Conservation (phyloP, 2,888 invertebrate genomes). For the Acrobasis consociella region DNA sequence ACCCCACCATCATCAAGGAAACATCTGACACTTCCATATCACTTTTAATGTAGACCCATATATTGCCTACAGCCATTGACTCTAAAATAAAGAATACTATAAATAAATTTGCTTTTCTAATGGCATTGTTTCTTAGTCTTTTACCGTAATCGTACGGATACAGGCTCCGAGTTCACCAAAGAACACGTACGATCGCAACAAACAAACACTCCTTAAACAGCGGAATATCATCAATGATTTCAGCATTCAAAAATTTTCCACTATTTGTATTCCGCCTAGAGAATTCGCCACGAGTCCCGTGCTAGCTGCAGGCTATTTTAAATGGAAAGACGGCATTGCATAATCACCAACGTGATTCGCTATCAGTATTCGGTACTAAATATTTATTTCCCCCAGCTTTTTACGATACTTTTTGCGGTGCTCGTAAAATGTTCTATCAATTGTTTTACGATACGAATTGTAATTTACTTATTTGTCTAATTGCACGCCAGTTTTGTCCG, state of each 20-base stretch:
- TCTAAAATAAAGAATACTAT: background rate
- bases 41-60: background rate
- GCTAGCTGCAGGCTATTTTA: slow-evolving; percentile 77
- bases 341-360: slow-evolving; percentile 78
- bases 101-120: background rate
- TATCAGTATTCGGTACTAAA: slow-evolving; percentile 75
- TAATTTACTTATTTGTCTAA: slow-evolving; percentile 37
- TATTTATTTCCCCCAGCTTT: slow-evolving; percentile 69
- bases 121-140: background rate
- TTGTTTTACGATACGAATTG: slow-evolving; percentile 37
- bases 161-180: background rate
- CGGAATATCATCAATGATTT: slow-evolving; percentile 58
- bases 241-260: slow-evolving; percentile 72
- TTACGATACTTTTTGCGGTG: slow-evolving; percentile 59
- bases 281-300: slow-evolving; percentile 68
- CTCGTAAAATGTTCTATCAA: slow-evolving; percentile 54
- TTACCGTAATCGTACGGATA: background rate
- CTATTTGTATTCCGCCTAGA: slow-evolving; percentile 77
- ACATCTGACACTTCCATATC: too few species aligned
- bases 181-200: background rate
- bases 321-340: slow-evolving; percentile 78
- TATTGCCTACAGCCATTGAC: background rate
- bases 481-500: slow-evolving; percentile 32
- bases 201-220: slow-evolving; percentile 44
- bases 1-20: too few species aligned